Base-by-base conservation (phyloP, 2,797 vertebrate species). In the Dallia pectoralis region DNA sequence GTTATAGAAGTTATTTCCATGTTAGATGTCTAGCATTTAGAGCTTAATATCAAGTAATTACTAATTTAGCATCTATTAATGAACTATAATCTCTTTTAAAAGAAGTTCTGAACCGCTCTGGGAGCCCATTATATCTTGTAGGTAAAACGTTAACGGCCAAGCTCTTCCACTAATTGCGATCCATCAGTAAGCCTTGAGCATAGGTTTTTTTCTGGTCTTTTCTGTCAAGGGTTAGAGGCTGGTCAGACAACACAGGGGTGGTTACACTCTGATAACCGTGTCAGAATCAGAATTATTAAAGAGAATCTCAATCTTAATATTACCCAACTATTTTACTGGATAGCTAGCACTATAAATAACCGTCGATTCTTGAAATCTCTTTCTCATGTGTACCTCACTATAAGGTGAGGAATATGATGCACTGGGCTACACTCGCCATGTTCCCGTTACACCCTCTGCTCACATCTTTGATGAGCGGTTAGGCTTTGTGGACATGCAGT, bases 391-490 rank as follows among this genome's bases (percentile, higher is more conserved):
- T 72, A 65, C 69, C 44, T 68, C 19, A 25, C 85, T 61, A 3
- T 70, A 73, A 73, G 73, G 84, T 69, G 72, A 25, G 63, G 75
- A 74, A 74, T 66, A 30, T 0, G 49, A 77, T 7, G 7, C 70
- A 85, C 78, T 70, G 1, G 74, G 80, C 78, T 76, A 76, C 74
- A 67, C 77, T 82, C 80, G 75, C 77, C 71, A 70, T 67, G 5
- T 75, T 80, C 65, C 69, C 82, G 77, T 79, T 67, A 73, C 36
- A 84, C 76, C 44, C 18, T 9, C 27, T 0, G 3, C 7, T 29
- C 27, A 40, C 53, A 30, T 12, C 85, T 87, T 88, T 88, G 82
- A 88, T 87, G 76, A 84, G 74, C 67, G 76, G 76, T 82, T 81
- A 77, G 81, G 81, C 69, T 22, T 68, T 66, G 70, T 47, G 80